Conservation (phyloP, 2,888 invertebrate genomes). For the Aphelenchoides bicaudatus region DNA sequence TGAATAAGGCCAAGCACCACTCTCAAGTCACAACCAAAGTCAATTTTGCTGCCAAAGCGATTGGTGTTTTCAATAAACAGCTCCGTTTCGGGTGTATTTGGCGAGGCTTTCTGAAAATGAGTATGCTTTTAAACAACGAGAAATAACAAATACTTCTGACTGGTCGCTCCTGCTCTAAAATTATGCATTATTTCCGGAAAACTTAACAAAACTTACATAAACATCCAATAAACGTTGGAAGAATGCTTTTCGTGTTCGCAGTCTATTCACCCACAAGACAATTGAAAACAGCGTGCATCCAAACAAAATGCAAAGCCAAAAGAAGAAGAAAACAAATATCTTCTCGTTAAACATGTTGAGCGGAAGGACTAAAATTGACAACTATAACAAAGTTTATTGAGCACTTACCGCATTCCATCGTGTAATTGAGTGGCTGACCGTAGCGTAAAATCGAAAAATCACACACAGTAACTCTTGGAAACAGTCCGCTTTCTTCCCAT, state of each 20-base stretch:
- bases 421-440: slow-evolving; percentile 36
- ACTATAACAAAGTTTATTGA: background rate
- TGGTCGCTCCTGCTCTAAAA: slow-evolving; percentile 18
- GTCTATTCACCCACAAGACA: slow-evolving; percentile 27
- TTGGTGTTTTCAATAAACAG: background rate
- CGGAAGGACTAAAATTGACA: slow-evolving; percentile 38
- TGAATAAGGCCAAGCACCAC: slow-evolving; percentile 33
- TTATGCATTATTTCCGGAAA: background rate
- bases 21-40: slow-evolving; percentile 27
- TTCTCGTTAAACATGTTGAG: slow-evolving; percentile 59
- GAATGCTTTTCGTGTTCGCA: slow-evolving; percentile 22
- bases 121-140: no score
- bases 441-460: slow-evolving; percentile 29
- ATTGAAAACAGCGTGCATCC: slow-evolving; percentile 30
- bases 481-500: slow-evolving; percentile 35
- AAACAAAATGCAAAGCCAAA: slow-evolving; percentile 36
- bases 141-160: slow-evolving; percentile 13
- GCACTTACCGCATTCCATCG: slow-evolving; percentile 33
- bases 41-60: background rate
- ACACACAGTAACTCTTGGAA: slow-evolving; percentile 41
- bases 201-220: slow-evolving; percentile 26
- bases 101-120: slow-evolving; percentile 1
- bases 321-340: slow-evolving; percentile 42
- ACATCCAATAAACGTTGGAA: slow-evolving; percentile 26
- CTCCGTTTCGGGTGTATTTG: slow-evolving; percentile 6